These are phyloP conservation scores for Antechinus stuartii DNA, from an alignment of 2,113 vertebrate genomes.

Conservation along the genomic window DNA sequence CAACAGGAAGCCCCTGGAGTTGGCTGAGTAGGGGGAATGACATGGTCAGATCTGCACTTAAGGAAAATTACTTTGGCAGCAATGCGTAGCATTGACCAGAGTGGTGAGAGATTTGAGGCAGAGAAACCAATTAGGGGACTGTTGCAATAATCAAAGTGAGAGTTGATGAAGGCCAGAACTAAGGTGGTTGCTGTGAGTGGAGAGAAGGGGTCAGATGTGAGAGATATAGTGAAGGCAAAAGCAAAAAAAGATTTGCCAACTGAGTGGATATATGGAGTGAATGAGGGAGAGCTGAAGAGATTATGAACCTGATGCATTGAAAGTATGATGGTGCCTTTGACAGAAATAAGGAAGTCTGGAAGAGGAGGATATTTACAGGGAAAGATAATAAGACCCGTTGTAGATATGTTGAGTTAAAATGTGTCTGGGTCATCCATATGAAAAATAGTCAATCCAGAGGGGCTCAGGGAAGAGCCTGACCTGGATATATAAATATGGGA, in stretches of 20 bases:
- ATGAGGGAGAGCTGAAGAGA: neutral
- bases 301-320: neutral
- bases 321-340: neutral
- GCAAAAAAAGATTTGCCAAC: neutral
- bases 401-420: neutral
- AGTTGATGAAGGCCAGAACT: neutral
- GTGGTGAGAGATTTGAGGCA: slow-evolving; percentile 2
- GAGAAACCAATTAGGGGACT: neutral
- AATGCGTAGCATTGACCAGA: neutral
- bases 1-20: neutral
- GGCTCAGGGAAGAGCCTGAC: neutral
- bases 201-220: neutral
- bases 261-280: neutral
- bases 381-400: neutral
- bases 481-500: neutral
- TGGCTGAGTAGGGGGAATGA: neutral
- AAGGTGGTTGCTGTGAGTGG: neutral
- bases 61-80: neutral
- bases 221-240: neutral
- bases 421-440: neutral
- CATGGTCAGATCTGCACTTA: neutral
- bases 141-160: slow-evolving; percentile 1
- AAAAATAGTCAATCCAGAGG: neutral
- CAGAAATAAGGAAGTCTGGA: neutral
- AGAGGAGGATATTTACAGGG: neutral